Evolutionary conservation across 2,797 vertebrate species (phyloP), one percentile per base, ranked within the genome.

Genomic region (Cyclopterus lumpus): DNA sequence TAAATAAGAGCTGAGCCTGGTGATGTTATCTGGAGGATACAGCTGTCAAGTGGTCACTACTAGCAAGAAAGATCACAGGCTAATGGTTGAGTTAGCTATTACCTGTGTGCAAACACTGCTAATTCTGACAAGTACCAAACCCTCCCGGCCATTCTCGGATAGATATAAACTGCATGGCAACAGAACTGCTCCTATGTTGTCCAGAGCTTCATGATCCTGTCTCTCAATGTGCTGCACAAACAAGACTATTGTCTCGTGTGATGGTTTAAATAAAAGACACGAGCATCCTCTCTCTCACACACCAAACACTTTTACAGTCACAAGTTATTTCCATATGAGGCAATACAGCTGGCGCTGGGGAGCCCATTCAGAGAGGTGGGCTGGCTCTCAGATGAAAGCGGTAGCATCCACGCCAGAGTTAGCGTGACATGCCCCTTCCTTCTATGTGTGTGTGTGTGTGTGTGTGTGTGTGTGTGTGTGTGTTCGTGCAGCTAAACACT

Each of bases 321-420:
- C 77, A 34, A 54, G 61, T 74, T 83, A 84, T 83, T 83, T 76
- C 88, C 88, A 91, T 90, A 92, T 89, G 85, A 83, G 90, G 86
- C 75, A 81, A 89, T 89, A 80, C 49, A 87, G 85, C 78, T 64
- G 75, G 61, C 6, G 73, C 46, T 32, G 16, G 68, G 64, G 59
- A 73, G 74, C 69, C 61, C 79, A 71, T 77, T 78, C 70, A 75
- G 67, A 72, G 71, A 77, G 66, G 73, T 64, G 80, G 84, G 86
- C 77, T 72, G 84, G 81, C 59, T 54, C 65, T 55, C 5, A 72
- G 64, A 88, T 81, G 75, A 84, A 86, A 83, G 81, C 65, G 44
- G 72, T 32, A 71, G 74, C 77, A 71, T 85, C 79, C 60, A 63
- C 59, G 83, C 71, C 71, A 86, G 84, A 88, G 86, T 71, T 81